Conservation (phyloP, 2,888 invertebrate genomes). For the Trissonchulus latispiculum region DNA sequence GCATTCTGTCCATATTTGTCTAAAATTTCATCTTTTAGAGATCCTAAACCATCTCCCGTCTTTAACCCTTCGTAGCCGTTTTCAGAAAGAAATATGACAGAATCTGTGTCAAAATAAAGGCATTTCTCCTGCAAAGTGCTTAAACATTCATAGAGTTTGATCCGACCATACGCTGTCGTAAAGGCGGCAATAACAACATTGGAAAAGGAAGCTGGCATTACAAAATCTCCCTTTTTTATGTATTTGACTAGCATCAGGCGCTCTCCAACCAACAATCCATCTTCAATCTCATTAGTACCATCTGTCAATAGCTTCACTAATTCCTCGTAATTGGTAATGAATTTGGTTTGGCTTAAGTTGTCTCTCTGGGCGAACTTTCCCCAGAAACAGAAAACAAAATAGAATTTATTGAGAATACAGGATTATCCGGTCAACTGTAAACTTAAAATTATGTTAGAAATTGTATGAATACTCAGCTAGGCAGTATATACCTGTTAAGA, state of each 20-base stretch:
- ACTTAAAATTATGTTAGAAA: no score
- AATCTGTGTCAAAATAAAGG: conserved; percentile 39
- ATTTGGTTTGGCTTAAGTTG: neutral
- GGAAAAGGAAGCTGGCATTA: neutral
- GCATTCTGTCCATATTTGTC: neutral
- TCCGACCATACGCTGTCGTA: conserved; percentile 40
- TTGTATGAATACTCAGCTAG: no score
- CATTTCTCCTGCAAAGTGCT: neutral
- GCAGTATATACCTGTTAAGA: no score
- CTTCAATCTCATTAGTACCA: conserved; percentile 1
- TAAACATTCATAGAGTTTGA: conserved; percentile 37
- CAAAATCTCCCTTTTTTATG: neutral
- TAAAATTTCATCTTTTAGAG: neutral
- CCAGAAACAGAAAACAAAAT: no score
- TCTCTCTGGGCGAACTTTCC: conserved; percentile 24
- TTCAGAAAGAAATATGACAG: conserved; percentile 35
- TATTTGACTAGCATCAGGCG: neutral
- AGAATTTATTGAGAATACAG: no score
- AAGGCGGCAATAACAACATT: conserved; percentile 38
- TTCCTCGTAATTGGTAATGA: neutral
- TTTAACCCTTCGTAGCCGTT: neutral
- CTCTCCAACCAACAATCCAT: conserved; percentile 19
- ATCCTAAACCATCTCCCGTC: neutral
- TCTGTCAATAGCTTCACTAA: conserved; percentile 20
- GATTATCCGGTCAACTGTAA: no score